Base-by-base conservation (phyloP, 1,140 invertebrate genomes). In the Papilio xuthus region DNA sequence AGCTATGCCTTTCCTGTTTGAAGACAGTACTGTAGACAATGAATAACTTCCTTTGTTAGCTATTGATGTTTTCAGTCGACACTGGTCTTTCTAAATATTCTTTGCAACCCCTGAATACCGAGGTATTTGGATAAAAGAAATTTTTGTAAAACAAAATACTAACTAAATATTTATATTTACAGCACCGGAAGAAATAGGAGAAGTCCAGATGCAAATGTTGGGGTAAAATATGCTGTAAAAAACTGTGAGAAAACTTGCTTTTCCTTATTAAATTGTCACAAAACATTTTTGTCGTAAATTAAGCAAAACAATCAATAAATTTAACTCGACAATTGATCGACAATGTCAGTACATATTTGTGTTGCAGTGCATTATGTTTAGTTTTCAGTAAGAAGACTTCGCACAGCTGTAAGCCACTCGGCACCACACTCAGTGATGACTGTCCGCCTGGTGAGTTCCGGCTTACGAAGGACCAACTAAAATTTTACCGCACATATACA, bases 341-440 rank as follows among this genome's bases (percentile, higher is more conserved):
- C 13, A 4, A 28, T 32, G 67, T 15, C 13, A 26, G 20, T 42
- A 71, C n/a, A 20, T 67, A 67, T 67, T 26, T 60, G 10, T 60
- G 56, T 60, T 60, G 23, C 53, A 28, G 50, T 28, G 23, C 23
- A 47, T 18, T 69, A 67, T 47, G 15, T 76, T 26, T 47, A 89
- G 89, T 89, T 32, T 88, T 90, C 76, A 81, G 84, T 60, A 87
- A 81, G 42, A 80, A 86, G 20, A 67, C 69, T 0, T 63, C 80
- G 4, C 73, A 89, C 60, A 80, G 88, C 20, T 92, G 91, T 70
- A 89, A 89, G 83, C 91, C 89, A 0, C 85, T 82, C 23, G 89
- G 91, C 67, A 85, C 87, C 3, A 92, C 87, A 67, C 87, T 89
- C 77, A 93, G 89, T 37, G 84, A 89, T 53, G 91, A 88, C 72